Conservation (phyloP, 2,113 vertebrate genomes). For the Pluvianellus socialis region DNA sequence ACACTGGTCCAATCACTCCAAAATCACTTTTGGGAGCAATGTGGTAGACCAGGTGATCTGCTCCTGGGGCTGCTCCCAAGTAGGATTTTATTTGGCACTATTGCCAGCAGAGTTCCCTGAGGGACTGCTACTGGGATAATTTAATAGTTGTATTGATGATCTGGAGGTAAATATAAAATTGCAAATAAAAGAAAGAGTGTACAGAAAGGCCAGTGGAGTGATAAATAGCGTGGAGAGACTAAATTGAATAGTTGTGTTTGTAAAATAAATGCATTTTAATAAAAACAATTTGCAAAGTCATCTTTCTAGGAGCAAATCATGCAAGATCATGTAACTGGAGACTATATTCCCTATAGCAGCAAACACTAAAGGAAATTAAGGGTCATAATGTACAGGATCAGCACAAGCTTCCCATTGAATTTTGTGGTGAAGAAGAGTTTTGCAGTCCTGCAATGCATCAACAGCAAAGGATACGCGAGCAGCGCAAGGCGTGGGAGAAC, state of each 20-base stretch:
- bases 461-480: not conserved
- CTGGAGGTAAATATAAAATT: not conserved
- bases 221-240: not conserved
- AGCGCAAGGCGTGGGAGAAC: not conserved
- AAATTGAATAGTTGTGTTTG: not conserved
- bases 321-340: not conserved
- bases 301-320: not conserved
- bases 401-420: not conserved
- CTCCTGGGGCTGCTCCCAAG: not conserved
- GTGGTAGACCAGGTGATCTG: not conserved
- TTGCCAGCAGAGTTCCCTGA: not conserved
- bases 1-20: not conserved
- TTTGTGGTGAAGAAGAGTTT: not conserved
- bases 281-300: not conserved
- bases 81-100: not conserved
- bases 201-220: not conserved
- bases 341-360: not conserved
- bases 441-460: not conserved
- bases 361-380: not conserved
- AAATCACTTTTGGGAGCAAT: not conserved
- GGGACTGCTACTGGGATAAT: not conserved
- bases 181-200: not conserved
- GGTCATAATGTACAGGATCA: not conserved
- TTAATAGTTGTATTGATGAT: not conserved
- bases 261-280: constrained; percentile 8